Conservation (phyloP, 2,888 invertebrate genomes). For the Cremastinae sp. region DNA sequence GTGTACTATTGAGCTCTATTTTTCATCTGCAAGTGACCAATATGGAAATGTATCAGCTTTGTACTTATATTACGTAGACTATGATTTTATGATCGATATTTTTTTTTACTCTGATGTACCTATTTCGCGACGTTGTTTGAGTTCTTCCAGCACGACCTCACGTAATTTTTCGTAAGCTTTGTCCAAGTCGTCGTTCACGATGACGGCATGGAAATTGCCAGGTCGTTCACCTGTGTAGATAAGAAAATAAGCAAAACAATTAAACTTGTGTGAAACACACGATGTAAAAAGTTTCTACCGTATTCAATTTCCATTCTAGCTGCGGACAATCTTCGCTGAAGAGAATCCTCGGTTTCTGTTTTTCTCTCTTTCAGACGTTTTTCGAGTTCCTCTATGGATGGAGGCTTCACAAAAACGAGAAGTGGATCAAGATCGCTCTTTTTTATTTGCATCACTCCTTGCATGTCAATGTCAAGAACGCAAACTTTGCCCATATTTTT, state of each 20-base stretch:
- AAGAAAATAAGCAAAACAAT: constrained; percentile 16
- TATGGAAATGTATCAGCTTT: neutral
- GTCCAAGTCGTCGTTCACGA: constrained; percentile 91
- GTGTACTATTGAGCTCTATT: too few relatives aligned
- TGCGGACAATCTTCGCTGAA: constrained; percentile 88
- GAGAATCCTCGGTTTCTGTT: constrained; percentile 94
- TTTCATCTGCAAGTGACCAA: neutral
- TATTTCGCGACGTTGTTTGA: constrained; percentile 81
- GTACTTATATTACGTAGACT: neutral
- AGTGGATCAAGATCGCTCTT: constrained; percentile 90
- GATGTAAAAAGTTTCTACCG: constrained; percentile 82
- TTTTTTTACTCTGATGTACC: constrained; percentile 53
- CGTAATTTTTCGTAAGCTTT: constrained; percentile 89
- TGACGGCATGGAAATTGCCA: constrained; percentile 91
- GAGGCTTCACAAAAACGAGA: constrained; percentile 96
- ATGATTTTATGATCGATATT: neutral
- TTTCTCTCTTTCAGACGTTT: constrained; percentile 88
- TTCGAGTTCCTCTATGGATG: constrained; percentile 89
- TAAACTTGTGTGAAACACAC: neutral
- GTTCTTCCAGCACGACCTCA: constrained; percentile 85
- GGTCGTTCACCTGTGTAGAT: constrained; percentile 82
- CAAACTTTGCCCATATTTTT: constrained; percentile 92
- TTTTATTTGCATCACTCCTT: constrained; percentile 95
- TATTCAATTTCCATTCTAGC: constrained; percentile 92
- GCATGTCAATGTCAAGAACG: constrained; percentile 96